Base-by-base conservation (phyloP, 2,113 vertebrate genomes). In the Sus scrofa region DNA sequence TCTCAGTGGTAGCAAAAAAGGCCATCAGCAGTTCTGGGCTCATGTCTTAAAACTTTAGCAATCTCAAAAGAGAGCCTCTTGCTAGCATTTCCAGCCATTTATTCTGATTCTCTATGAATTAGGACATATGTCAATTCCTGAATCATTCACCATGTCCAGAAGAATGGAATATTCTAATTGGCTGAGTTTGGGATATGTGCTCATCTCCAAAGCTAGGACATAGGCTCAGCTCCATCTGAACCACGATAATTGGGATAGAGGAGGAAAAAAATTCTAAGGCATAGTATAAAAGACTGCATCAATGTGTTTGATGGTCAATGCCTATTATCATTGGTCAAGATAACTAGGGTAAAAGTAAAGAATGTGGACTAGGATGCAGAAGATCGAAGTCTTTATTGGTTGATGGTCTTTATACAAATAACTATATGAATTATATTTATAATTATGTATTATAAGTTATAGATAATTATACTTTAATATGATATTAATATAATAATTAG, bases 91-190 rank as follows among this genome's bases (percentile, higher is more conserved):
- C 7, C 67, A 81, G 50, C 7, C 32, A 75, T 89, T 89, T 89
- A 52, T 86, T 89, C 27, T 93, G 79, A 89, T 81, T 81, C 52
- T n/a, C 11, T 27, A 39, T 34, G 73, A 34, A 81, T 67, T 86
- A 73, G 78, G 73, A 67, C 79, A 52, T 67, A 52, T 15, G 56
- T 32, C 18, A 39, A 86, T 20, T 26, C 27, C n/a, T 81, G 52
- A 92, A 81, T 93, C 74, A 74, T 44, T 85, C 70, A 86, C 52
- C n/a, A 77, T n/a, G 24, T 93, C 52, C 54, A 75, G 68, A 82
- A 54, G 30, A 93, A 82, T 86, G 60, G 18, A 62, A 32, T 81
- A 86, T 86, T 93, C n/a, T 90, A 19, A 68, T 39, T 62, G 86
- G 52, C 22, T 54, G 86, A 20, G 16, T 50, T 37, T 96, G 74